A percentile compares a stretch with the other conserved stretches of the same genome.
phyloP scores from a whole-genome alignment of 2,888 invertebrate species.

The Carterocephalus palaemon region DNA sequence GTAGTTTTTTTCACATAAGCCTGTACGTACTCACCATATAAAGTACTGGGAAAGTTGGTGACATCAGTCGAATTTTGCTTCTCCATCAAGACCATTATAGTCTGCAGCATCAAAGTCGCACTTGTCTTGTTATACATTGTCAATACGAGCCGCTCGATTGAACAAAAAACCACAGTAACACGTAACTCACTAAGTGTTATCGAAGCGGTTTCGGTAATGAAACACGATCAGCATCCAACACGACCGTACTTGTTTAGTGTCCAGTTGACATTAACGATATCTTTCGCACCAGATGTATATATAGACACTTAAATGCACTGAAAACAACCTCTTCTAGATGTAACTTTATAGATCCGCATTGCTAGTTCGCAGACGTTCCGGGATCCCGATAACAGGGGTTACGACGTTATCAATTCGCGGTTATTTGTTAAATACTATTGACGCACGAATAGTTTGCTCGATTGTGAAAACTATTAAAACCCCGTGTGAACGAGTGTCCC shows the following conservation, averaged over 20 bases:
- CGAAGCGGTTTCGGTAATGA: conserved; percentile 35
- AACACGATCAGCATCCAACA: conserved; percentile 42
- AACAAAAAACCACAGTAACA: conserved; percentile 31
- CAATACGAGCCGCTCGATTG: conserved; percentile 21
- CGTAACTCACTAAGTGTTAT: conserved; percentile 36
- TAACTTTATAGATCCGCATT: conserved; percentile 55
- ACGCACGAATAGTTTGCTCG: conserved; percentile 70
- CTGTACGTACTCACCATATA: conserved; percentile 60
- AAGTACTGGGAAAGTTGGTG: conserved; percentile 56
- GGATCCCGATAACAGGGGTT: conserved; percentile 74
- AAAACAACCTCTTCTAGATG: conserved; percentile 39
- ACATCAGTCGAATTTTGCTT: conserved; percentile 69
- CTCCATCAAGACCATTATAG: conserved; percentile 73
- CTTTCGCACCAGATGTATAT: conserved; percentile 50
- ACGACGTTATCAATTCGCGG: conserved; percentile 60
- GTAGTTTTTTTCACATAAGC: too few species aligned
- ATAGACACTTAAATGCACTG: conserved; percentile 57
- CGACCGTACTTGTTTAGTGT: conserved; percentile 26
- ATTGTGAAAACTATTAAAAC: conserved; percentile 38
- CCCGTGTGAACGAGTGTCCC: conserved; percentile 18
- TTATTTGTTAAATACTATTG: conserved; percentile 73
- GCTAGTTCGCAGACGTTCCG: conserved; percentile 72
- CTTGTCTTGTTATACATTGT: conserved; percentile 70
- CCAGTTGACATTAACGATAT: conserved; percentile 43
- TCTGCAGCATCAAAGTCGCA: conserved; percentile 73